Conservation (phyloP, 92 coral and sea anemone genomes). For the Epizoanthus scotinus region DNA sequence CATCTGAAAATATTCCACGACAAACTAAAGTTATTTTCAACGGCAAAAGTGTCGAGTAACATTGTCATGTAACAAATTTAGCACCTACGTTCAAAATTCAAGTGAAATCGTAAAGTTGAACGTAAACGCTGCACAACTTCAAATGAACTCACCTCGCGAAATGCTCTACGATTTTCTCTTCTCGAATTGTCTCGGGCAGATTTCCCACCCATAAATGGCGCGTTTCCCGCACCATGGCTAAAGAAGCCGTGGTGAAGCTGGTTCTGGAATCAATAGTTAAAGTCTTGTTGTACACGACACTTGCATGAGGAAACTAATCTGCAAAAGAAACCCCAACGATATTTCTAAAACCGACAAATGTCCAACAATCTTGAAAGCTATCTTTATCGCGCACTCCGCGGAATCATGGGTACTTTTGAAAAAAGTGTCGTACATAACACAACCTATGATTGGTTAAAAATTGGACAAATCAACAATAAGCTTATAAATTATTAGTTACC, state of each 20-base stretch:
- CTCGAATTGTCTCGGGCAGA: conserved; percentile 92
- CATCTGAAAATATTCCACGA: not conserved
- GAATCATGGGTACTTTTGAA: conserved; percentile 32
- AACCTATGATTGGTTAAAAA: conserved; percentile 21
- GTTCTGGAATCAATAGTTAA: not conserved
- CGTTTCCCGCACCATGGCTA: conserved; percentile 95
- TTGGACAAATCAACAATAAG: not conserved
- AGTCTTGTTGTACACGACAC: not conserved
- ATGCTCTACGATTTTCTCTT: conserved; percentile 90
- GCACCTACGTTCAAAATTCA: not conserved
- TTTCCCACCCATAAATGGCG: conserved; percentile 99
- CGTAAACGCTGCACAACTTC: not conserved
- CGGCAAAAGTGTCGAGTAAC: too few species aligned
- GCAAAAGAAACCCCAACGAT: conserved; percentile 8
- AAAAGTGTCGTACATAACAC: not conserved
- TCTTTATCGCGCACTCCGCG: not conserved
- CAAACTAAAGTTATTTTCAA: not conserved
- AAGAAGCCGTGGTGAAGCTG: not conserved
- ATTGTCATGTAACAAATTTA: not conserved
- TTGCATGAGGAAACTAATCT: not conserved
- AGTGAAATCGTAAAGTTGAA: conserved; percentile 12
- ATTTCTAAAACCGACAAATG: not conserved
- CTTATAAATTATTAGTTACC: not conserved
- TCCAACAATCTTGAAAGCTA: not conserved
- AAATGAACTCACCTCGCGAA: conserved; percentile 72